Evolutionary conservation across 2,113 vertebrate genomes (phyloP).

Genomic region (Pontoporia blainvillei): DNA sequence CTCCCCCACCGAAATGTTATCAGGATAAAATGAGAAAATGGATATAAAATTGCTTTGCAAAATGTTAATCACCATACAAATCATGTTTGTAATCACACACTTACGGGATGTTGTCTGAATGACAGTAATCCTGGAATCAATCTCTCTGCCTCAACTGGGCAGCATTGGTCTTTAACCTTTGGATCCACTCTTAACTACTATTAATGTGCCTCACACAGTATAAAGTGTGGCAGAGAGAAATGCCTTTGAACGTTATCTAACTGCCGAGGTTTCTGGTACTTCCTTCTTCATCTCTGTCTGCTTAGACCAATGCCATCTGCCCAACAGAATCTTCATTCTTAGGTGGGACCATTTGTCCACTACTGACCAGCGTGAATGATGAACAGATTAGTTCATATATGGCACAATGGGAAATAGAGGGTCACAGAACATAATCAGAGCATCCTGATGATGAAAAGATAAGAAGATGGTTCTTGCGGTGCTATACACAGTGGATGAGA

Average conservation of each 20-base stretch:
- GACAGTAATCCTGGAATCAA: background rate
- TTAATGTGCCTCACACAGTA: background rate
- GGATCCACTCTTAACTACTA: background rate
- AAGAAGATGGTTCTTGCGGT: background rate
- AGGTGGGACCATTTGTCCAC: background rate
- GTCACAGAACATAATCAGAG: background rate
- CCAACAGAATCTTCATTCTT: background rate
- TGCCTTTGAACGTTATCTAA: background rate
- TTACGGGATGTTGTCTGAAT: background rate
- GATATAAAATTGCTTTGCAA: constrained; percentile 24
- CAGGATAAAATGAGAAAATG: constrained; percentile 40
- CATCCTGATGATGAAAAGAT: background rate
- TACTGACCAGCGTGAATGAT: background rate
- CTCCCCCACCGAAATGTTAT: background rate
- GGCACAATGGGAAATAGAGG: background rate
- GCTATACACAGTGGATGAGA: background rate
- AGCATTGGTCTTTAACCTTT: background rate
- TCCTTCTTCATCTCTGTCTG: background rate
- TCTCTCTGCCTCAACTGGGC: background rate
- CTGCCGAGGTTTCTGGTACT: background rate
- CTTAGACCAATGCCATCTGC: background rate
- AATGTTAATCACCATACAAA: constrained; percentile 14
- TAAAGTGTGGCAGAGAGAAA: background rate
- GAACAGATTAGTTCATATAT: background rate
- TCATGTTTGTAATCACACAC: background rate